Conservation (phyloP, 1,140 invertebrate genomes). For the Berghia stephanieae region DNA sequence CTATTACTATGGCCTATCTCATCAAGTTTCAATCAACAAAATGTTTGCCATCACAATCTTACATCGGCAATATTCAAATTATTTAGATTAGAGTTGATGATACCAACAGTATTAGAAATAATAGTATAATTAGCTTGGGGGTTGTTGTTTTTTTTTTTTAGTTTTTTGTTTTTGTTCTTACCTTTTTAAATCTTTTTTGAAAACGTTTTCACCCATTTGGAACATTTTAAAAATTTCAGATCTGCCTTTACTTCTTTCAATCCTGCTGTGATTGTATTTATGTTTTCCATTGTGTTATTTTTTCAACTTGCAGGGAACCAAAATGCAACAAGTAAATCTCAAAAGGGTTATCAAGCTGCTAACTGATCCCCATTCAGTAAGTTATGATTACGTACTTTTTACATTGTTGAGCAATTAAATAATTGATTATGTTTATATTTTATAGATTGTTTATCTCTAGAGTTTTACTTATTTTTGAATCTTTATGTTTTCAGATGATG, state of each 20-base stretch:
- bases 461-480: not conserved
- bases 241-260: not conserved
- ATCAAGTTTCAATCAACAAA: too few relatives aligned
- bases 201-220: not conserved
- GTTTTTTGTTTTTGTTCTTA: not conserved
- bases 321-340: conserved; percentile 60
- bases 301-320: conserved; percentile 50
- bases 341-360: conserved; percentile 65
- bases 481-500: conserved; percentile 61
- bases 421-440: not conserved
- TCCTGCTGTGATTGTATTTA: not conserved
- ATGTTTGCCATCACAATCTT: too few relatives aligned
- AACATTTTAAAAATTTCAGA: not conserved
- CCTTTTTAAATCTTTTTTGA: not conserved
- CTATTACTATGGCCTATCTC: too few relatives aligned
- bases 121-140: too few relatives aligned
- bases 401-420: not conserved
- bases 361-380: conserved; percentile 66
- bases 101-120: too few relatives aligned
- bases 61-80: too few relatives aligned
- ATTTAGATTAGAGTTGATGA: too few relatives aligned
- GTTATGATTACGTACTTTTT: conserved; percentile 25
- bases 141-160: not conserved
- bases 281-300: not conserved
- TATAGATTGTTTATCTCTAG: not conserved